Conservation (phyloP, 2,113 vertebrate genomes). For the Anguilla japonica region DNA sequence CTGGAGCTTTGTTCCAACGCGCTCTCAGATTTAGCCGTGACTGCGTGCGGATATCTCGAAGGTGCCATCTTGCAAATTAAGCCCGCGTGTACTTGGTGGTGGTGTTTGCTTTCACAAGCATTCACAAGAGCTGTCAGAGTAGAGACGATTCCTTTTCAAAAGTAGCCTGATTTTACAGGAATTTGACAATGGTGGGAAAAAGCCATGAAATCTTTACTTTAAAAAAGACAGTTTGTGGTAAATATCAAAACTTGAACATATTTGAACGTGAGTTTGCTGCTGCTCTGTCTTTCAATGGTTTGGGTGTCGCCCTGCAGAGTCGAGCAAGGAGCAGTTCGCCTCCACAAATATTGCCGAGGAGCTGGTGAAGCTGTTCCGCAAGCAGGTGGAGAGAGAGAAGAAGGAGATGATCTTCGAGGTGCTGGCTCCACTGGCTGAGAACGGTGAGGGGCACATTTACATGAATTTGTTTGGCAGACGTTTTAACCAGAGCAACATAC, state of each 20-base stretch:
- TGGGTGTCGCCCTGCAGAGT: conserved; percentile 73
- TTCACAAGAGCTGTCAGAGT: not conserved
- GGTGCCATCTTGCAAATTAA: not conserved
- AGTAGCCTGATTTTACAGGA: not conserved
- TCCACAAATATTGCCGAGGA: conserved; percentile 93
- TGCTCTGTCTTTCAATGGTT: not conserved
- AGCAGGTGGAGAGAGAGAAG: conserved; percentile 94
- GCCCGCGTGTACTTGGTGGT: not conserved
- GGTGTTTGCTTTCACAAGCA: not conserved
- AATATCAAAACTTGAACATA: not conserved
- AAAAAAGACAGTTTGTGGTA: not conserved
- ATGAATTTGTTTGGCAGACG: no score
- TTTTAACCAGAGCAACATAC: no score
- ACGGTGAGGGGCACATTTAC: conserved; percentile 72
- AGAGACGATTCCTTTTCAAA: not conserved
- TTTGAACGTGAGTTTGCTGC: not conserved
- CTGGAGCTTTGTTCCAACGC: not conserved
- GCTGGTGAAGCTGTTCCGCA: conserved; percentile 92
- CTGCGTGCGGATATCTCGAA: not conserved
- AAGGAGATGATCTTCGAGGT: conserved; percentile 99
- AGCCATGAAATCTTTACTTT: not conserved
- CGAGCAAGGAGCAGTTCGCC: conserved; percentile 98
- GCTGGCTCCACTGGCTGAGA: conserved; percentile 94
- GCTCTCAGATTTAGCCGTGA: not conserved
- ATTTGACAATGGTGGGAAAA: not conserved